Conservation (phyloP, 2,888 invertebrate species). For the Dysmachus trigonus region DNA sequence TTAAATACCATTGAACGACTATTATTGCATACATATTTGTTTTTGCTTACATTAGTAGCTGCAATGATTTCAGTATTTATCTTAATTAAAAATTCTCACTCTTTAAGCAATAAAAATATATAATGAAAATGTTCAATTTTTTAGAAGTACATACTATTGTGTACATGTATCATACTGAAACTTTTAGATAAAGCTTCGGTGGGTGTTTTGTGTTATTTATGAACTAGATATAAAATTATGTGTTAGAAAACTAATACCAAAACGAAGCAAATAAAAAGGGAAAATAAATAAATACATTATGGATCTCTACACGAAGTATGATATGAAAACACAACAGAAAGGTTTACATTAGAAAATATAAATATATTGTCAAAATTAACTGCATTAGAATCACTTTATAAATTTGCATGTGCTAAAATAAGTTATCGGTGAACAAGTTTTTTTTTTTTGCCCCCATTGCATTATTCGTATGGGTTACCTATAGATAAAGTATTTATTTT, state of each 20-base stretch:
- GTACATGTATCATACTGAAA: not conserved
- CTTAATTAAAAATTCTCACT: not conserved
- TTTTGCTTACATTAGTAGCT: not conserved
- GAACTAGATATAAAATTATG: not conserved
- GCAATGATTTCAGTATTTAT: not conserved
- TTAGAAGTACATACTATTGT: not conserved
- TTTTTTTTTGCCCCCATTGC: not conserved
- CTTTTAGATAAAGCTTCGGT: not conserved
- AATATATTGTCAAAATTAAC: conserved; percentile 15
- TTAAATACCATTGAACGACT: not conserved
- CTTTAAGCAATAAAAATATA: not conserved
- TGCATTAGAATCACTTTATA: conserved; percentile 13
- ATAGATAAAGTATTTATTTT: not conserved
- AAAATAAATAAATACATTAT: not conserved
- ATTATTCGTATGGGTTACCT: not conserved
- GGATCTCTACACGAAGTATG: not conserved
- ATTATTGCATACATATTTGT: not conserved
- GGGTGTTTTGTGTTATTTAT: not conserved
- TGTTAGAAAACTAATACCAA: not conserved
- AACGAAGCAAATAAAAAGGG: not conserved
- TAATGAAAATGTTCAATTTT: not conserved
- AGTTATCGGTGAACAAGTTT: conserved; percentile 12
- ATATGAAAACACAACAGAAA: not conserved
- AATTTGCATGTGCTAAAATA: not conserved
- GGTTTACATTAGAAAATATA: not conserved